Conservation (phyloP, 2,888 invertebrate genomes). For the Yponomeuta cagnagella region DNA sequence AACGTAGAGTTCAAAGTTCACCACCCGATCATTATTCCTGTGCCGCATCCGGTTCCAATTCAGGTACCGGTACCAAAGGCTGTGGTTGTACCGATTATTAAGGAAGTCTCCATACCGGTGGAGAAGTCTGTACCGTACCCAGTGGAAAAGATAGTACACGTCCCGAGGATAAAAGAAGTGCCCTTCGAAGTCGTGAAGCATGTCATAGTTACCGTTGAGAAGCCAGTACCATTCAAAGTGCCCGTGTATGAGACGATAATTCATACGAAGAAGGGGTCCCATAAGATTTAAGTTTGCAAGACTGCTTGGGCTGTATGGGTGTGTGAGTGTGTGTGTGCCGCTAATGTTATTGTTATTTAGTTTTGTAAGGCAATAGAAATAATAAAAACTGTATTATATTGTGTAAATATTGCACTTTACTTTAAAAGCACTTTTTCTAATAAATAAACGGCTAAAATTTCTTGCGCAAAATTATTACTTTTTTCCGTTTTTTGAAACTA, state of each 20-base stretch:
- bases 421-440: background rate
- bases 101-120: slow-evolving; percentile 80
- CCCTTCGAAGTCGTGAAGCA: slow-evolving; percentile 82
- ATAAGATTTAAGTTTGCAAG: slow-evolving; percentile 42
- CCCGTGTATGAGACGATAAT: slow-evolving; percentile 83
- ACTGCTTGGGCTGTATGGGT: background rate
- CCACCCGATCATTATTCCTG: slow-evolving; percentile 74
- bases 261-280: slow-evolving; percentile 78
- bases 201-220: slow-evolving; percentile 80
- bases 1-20: slow-evolving; percentile 77
- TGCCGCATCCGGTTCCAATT: slow-evolving; percentile 81
- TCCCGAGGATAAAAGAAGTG: slow-evolving; percentile 80
- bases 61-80: slow-evolving; percentile 81
- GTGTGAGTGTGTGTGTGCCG: background rate
- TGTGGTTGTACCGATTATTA: slow-evolving; percentile 80
- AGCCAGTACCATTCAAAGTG: slow-evolving; percentile 81
- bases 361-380: slow-evolving; percentile 2
- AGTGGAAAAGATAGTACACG: slow-evolving; percentile 79
- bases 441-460: no score
- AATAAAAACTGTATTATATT: slow-evolving; percentile 13
- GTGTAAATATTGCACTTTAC: background rate
- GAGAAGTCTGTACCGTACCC: slow-evolving; percentile 84
- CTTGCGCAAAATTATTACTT: no score
- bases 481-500: no score
- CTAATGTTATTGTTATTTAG: slow-evolving; percentile 14